Evolutionary conservation across 2,797 vertebrate genomes (phyloP).

Genomic region (Fistularia tabacaria): DNA sequence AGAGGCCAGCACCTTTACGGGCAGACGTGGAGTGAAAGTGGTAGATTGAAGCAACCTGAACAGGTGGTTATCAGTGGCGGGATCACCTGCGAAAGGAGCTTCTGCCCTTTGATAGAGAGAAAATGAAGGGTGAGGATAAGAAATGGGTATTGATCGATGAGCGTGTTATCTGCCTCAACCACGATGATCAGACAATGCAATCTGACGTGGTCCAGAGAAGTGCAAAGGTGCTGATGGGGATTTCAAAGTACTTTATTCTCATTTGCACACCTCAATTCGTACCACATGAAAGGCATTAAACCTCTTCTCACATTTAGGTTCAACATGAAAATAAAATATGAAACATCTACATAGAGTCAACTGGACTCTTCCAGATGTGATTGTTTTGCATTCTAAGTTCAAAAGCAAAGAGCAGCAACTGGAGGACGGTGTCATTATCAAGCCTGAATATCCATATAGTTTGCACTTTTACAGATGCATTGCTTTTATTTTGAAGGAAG

Average conservation of each 20-base stretch:
- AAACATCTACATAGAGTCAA: background rate
- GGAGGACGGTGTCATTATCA: no score
- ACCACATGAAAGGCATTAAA: slow-evolving; percentile 16
- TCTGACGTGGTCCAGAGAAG: slow-evolving; percentile 58
- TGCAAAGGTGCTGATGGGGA: slow-evolving; percentile 61
- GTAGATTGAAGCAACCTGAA: slow-evolving; percentile 49
- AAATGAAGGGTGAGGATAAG: slow-evolving; percentile 77
- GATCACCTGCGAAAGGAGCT: slow-evolving; percentile 65
- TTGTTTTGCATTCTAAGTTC: background rate
- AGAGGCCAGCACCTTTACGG: background rate
- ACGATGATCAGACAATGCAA: slow-evolving; percentile 73
- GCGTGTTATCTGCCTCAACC: slow-evolving; percentile 68
- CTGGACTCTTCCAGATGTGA: background rate
- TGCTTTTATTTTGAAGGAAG: no score
- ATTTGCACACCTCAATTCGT: slow-evolving; percentile 41
- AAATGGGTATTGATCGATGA: slow-evolving; percentile 78
- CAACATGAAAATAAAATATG: background rate
- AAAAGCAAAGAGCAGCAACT: no score
- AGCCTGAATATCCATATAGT: no score
- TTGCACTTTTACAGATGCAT: no score
- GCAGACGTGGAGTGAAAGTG: slow-evolving; percentile 19
- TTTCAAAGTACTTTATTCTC: slow-evolving; percentile 45
- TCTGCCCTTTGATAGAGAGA: slow-evolving; percentile 74
- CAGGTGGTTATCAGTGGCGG: slow-evolving; percentile 66
- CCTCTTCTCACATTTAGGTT: background rate